phyloP scores from a whole-genome alignment of 2,888 invertebrate species.

The Imbricaverruca yamaguchii region DNA sequence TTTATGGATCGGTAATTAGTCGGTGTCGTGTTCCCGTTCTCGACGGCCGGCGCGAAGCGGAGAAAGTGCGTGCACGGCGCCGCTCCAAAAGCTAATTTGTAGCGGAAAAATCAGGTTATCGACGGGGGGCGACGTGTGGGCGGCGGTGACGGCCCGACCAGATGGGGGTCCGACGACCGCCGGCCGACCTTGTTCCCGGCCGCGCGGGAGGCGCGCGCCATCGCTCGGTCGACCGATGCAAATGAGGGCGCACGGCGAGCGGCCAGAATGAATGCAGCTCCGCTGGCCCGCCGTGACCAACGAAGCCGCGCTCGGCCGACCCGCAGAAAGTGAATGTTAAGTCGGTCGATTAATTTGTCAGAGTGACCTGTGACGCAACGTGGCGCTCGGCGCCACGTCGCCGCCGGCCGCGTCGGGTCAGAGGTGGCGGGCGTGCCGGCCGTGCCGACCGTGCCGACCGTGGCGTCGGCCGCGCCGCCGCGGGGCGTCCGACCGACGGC shows the following conservation, averaged over 20 bases:
- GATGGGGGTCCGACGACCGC: background rate
- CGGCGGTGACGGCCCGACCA: background rate
- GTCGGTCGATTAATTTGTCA: conserved; percentile 20
- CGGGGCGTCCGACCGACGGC: conserved; percentile 36
- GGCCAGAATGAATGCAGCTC: background rate
- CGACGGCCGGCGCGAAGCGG: background rate
- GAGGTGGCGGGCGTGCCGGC: conserved; percentile 3
- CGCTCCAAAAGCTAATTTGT: conserved; percentile 10
- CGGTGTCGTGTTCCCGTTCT: conserved; percentile 11
- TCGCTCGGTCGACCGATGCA: background rate
- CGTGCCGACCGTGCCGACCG: background rate
- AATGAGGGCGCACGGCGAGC: background rate
- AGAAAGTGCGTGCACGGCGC: background rate
- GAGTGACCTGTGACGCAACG: conserved; percentile 5
- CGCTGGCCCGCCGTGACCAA: background rate
- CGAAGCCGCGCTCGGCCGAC: background rate
- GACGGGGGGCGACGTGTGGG: background rate
- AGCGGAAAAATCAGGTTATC: conserved; percentile 11
- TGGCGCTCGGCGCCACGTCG: background rate
- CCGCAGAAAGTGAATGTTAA: conserved; percentile 6
- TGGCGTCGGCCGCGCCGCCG: background rate
- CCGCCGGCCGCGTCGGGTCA: background rate
- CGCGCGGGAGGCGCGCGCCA: background rate
- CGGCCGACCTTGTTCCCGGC: background rate
- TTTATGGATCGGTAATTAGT: conserved; percentile 16